phyloP scores from a whole-genome alignment of 2,888 invertebrate genomes.

The Camptogramma bilineatum region DNA sequence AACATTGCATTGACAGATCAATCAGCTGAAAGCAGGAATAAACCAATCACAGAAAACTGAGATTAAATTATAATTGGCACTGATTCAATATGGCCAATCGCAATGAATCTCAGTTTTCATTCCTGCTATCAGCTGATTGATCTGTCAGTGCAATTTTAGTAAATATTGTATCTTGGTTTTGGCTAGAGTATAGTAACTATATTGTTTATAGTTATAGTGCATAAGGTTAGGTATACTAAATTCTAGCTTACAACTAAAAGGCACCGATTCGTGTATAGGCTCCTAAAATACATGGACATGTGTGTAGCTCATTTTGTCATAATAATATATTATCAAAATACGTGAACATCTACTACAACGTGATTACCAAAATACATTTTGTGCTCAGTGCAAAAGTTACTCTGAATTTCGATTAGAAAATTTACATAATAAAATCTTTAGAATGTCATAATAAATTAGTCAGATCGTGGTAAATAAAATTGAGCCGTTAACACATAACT shows the following conservation, averaged over 20 bases:
- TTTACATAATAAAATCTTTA: constrained; percentile 32
- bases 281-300: constrained; percentile 31
- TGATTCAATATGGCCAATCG: too few species aligned
- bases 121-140: too few species aligned
- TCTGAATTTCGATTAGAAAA: constrained; percentile 15
- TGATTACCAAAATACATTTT: constrained; percentile 30
- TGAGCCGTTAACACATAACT: constrained; percentile 35
- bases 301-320: constrained; percentile 18
- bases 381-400: constrained; percentile 27
- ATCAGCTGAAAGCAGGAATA: too few species aligned
- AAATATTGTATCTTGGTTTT: too few species aligned
- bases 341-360: constrained; percentile 15
- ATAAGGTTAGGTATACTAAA: neutral
- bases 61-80: too few species aligned
- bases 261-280: constrained; percentile 34
- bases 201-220: neutral
- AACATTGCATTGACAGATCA: too few species aligned
- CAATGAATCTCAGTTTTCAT: too few species aligned
- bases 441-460: constrained; percentile 44
- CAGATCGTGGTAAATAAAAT: constrained; percentile 38
- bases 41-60: too few species aligned
- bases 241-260: constrained; percentile 22
- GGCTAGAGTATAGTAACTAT: too few species aligned
- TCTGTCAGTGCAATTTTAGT: too few species aligned
- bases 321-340: constrained; percentile 23